These are phyloP conservation scores for Neoseiulus cucumeris DNA, from an alignment of 1,140 invertebrate species.

Conservation along the genomic window DNA sequence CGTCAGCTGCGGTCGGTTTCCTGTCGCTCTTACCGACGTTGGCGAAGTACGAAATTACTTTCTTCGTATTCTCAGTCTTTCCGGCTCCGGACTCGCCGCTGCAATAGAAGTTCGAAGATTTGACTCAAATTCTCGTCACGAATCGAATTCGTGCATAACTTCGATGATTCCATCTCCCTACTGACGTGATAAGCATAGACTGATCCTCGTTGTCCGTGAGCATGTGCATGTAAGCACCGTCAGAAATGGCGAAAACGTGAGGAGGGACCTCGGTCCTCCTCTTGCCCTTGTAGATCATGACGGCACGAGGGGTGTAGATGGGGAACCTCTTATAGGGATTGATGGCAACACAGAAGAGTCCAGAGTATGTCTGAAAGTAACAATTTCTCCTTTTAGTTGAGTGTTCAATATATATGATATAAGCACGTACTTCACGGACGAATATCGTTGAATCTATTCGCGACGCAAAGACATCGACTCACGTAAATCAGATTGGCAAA, in stretches of 20 bases:
- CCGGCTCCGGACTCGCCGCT: slow-evolving; percentile 41
- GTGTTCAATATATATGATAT: no score
- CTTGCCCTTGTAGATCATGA: slow-evolving; percentile 92
- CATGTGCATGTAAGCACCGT: slow-evolving; percentile 98
- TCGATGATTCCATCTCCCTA: slow-evolving; percentile 12
- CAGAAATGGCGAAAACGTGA: slow-evolving; percentile 97
- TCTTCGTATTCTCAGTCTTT: slow-evolving; percentile 46
- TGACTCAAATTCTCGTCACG: not conserved
- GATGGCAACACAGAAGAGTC: slow-evolving; percentile 97
- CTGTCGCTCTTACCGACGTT: slow-evolving; percentile 31
- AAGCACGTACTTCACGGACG: no score
- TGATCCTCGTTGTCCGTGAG: slow-evolving; percentile 39
- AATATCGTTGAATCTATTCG: no score
- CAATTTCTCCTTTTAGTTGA: no score
- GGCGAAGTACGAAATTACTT: slow-evolving; percentile 44
- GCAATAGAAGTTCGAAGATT: slow-evolving; percentile 18
- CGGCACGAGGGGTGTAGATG: slow-evolving; percentile 87
- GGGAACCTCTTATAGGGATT: slow-evolving; percentile 99
- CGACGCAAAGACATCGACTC: slow-evolving; percentile 47
- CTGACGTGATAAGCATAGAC: slow-evolving; percentile 25
- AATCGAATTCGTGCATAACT: not conserved
- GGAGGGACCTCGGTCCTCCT: slow-evolving; percentile 97
- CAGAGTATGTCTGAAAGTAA: slow-evolving; percentile 77
- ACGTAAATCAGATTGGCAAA: slow-evolving; percentile 89
- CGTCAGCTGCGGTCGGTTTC: not conserved